These are phyloP conservation scores for Sepiola atlantica DNA, from an alignment of 2,888 invertebrate species.

Conservation along the genomic window DNA sequence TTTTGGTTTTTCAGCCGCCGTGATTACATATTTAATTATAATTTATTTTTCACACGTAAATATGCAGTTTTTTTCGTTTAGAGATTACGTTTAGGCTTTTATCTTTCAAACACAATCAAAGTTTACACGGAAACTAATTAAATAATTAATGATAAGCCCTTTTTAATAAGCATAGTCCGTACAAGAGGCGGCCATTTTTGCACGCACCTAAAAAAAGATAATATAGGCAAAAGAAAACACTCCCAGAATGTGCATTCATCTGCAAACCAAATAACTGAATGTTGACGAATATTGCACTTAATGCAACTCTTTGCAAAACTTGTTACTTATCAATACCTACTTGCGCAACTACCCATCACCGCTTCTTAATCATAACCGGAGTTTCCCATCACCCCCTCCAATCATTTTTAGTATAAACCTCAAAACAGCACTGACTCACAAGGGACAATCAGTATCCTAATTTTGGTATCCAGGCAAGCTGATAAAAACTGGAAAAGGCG, in stretches of 20 bases:
- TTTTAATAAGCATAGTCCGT: too few relatives aligned
- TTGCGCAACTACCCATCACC: background rate
- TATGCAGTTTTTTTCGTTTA: too few relatives aligned
- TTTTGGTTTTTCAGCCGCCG: too few relatives aligned
- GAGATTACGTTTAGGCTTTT: too few relatives aligned
- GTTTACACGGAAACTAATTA: too few relatives aligned
- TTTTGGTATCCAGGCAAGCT: background rate
- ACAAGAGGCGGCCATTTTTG: too few relatives aligned
- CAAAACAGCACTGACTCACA: background rate
- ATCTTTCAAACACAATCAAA: too few relatives aligned
- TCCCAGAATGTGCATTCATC: background rate
- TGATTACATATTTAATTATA: too few relatives aligned
- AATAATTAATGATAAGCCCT: too few relatives aligned
- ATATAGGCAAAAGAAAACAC: background rate
- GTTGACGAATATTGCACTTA: background rate
- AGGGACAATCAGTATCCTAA: background rate
- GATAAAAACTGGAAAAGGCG: background rate
- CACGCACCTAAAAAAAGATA: too few relatives aligned
- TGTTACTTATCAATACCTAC: background rate
- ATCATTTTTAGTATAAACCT: background rate
- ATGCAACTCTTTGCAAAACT: background rate
- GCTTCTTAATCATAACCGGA: background rate
- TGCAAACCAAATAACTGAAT: background rate
- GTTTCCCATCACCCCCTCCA: too few relatives aligned
- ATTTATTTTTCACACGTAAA: too few relatives aligned